phyloP scores from a whole-genome alignment of 1,140 invertebrate genomes.

The Propsilocerus akamusi region DNA sequence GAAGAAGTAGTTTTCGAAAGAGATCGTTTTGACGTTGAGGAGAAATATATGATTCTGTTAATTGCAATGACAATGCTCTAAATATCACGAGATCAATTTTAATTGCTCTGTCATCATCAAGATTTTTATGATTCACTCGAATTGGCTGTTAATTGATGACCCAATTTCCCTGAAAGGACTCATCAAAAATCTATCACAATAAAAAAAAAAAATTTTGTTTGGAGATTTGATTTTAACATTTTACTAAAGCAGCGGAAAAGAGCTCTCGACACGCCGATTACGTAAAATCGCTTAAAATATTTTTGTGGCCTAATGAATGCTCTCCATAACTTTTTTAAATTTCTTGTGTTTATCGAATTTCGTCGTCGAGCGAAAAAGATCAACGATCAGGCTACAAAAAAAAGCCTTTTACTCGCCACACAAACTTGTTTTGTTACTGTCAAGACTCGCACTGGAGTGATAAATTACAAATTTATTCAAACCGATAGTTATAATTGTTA shows the following conservation, averaged over 20 bases:
- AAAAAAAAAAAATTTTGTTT: background rate
- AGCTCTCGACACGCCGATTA: background rate
- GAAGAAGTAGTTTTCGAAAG: no score
- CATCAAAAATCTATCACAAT: no score
- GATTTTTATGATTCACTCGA: no score
- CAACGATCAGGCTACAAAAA: background rate
- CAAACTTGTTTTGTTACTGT: background rate
- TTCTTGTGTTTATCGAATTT: background rate
- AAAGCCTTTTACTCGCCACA: background rate
- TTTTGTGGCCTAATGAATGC: background rate
- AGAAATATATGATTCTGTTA: no score
- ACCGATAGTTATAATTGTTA: background rate
- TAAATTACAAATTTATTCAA: background rate
- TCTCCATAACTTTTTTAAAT: background rate
- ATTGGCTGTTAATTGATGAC: no score
- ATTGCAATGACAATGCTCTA: no score
- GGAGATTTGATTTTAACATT: background rate
- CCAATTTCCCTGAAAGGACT: no score
- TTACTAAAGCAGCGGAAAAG: background rate
- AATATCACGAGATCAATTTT: no score
- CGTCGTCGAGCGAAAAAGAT: background rate
- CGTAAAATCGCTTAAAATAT: background rate
- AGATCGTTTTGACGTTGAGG: no score
- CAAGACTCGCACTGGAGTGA: background rate
- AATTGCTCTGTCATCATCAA: no score